Base-by-base conservation (phyloP, 2,888 invertebrate genomes). In the Parasteatoda lunata region DNA sequence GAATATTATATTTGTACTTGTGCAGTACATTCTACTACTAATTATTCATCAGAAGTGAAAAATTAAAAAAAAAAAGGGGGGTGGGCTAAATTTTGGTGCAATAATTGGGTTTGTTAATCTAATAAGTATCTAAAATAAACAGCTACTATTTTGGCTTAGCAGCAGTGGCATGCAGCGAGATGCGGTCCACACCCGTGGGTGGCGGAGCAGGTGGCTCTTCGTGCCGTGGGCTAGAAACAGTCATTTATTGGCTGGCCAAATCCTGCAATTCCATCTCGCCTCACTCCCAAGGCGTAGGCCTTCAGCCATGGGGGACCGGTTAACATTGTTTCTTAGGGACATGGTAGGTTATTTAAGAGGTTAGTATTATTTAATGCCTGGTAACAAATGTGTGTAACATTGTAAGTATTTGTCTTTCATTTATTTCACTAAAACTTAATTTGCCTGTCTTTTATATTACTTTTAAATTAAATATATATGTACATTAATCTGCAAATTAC, bases 211-310 rank as follows among this genome's bases (percentile, higher is more conserved):
- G 88, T 88, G 88, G 88, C 88, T 88, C 88, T 88, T 73, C 88
- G 88, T 88, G 88, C 88, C 88, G 88, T 88, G 88, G 88, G 84
- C 88, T 88, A 88, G 88, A 84, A 88, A 88, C 88, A 88, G 88
- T 84, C 79, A 52, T 8, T n/a, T 13, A 65, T 6, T 77, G 81
- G 72, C 86, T 86, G 86, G 86, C 86, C 84, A 76, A 88, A 88
- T 84, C 88, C 88, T 88, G 88, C 84, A 84, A 84, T 80, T 49
- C 84, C 84, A 84, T 84, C 84, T 77, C 88, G 84, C 88, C 84
- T 84, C 80, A 52, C 80, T 84, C 84, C 84, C 84, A 77, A 84
- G 84, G 84, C 79, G 80, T 72, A 84, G 83, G 88, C 86, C 51
- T 77, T 87, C 64, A 71, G 79, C 83, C 79, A 84, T 72, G 81